Evolutionary conservation across 1,140 invertebrate genomes (phyloP), one percentile per base, ranked within the genome.

Genomic region (Trichogramma pretiosum): DNA sequence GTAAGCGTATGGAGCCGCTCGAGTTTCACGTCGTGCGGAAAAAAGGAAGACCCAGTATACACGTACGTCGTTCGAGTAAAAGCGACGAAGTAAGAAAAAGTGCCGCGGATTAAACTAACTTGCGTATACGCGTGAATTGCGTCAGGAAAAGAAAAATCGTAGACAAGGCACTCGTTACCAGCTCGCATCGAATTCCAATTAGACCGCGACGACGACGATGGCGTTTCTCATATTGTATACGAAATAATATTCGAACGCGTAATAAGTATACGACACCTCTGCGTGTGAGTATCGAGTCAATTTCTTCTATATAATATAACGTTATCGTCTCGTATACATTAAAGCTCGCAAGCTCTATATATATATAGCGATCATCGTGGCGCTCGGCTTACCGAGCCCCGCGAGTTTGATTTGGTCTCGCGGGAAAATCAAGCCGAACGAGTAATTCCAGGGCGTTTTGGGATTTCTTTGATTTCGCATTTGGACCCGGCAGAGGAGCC

Each of bases 171-270:
- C 64, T 65, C 63, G 63, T 67, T 65, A 65, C 53, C 13, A 26
- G 49, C n/a, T n/a, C 50, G 52, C 65, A 67, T 67, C 64, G 64
- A 64, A 63, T 67, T 67, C 60, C 64, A 67, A 67, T 67, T 67
- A 65, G 64, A 67, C n/a, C n/a, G n/a, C n/a, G n/a, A n/a, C n/a
- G n/a, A n/a, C 64, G 62, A 64, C 63, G 63, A 64, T 67, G 63
- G 58, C 63, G 55, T 65, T 65, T 64, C 63, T 17, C 16, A 14
- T 26, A 38, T n/a, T n/a, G n/a, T n/a, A n/a, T n/a, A n/a, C n/a
- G n/a, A n/a, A n/a, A n/a, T n/a, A n/a, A n/a, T n/a, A n/a, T n/a
- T n/a, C n/a, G n/a, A n/a, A n/a, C n/a, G n/a, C n/a, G n/a, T n/a
- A n/a, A n/a, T n/a, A n/a, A n/a, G n/a, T n/a, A n/a, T n/a, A n/a